These are phyloP conservation scores for Willisornis vidua DNA, from an alignment of 2,113 vertebrate genomes.

Conservation along the genomic window DNA sequence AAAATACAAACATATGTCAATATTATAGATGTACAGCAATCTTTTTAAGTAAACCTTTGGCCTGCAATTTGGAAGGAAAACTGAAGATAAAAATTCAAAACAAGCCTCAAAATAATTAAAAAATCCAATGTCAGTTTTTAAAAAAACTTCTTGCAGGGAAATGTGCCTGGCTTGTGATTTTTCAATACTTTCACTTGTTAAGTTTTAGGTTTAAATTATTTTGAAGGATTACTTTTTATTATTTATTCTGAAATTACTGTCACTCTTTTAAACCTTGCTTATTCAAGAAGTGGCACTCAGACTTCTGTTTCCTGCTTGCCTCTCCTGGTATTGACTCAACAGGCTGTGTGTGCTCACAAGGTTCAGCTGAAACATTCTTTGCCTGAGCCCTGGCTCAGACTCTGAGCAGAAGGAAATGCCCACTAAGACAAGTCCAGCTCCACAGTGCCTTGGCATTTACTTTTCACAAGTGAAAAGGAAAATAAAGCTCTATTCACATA, in stretches of 20 bases:
- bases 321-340: not conserved
- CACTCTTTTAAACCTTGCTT: not conserved
- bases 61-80: not conserved
- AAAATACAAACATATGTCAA: not conserved
- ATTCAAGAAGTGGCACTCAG: not conserved
- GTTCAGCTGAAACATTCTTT: not conserved
- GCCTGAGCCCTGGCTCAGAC: not conserved
- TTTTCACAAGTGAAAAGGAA: not conserved
- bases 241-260: not conserved
- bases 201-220: not conserved
- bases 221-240: not conserved
- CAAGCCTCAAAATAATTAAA: not conserved
- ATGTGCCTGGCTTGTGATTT: not conserved
- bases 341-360: not conserved
- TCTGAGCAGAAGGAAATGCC: not conserved
- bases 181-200: not conserved
- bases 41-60: not conserved
- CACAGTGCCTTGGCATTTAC: not conserved
- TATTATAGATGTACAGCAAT: not conserved
- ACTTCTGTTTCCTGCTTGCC: not conserved
- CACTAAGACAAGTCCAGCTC: not conserved
- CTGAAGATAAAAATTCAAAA: not conserved
- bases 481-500: not conserved
- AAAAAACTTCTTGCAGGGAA: not conserved
- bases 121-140: not conserved